These are phyloP conservation scores for Notechis scutatus DNA, from an alignment of 2,113 vertebrate species.

Conservation along the genomic window DNA sequence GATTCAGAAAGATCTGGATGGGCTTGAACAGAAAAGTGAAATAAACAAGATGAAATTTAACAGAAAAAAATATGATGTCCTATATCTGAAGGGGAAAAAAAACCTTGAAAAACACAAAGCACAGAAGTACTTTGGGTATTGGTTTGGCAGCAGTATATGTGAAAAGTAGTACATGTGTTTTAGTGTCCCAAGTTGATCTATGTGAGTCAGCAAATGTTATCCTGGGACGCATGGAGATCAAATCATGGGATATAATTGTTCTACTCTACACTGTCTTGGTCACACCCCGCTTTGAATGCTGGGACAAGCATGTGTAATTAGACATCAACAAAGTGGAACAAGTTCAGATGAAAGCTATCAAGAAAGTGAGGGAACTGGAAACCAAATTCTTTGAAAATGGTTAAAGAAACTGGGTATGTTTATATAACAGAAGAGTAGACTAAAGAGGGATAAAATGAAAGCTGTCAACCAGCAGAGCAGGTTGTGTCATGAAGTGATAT, in stretches of 20 bases:
- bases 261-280: background rate
- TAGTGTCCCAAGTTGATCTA: background rate
- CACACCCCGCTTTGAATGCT: background rate
- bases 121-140: background rate
- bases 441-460: background rate
- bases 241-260: background rate
- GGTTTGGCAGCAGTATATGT: background rate
- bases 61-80: background rate
- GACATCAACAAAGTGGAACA: background rate
- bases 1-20: background rate
- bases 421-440: background rate
- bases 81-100: background rate
- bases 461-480: background rate
- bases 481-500: background rate
- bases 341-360: background rate
- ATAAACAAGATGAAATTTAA: background rate
- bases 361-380: background rate
- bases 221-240: background rate
- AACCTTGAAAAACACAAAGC: background rate
- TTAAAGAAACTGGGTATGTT: background rate
- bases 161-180: background rate
- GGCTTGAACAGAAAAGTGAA: background rate
- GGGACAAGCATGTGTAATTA: background rate
- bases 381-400: background rate
- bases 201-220: background rate